Base-by-base conservation (phyloP, 2,113 vertebrate species). In the Odontesthes bonariensis region DNA sequence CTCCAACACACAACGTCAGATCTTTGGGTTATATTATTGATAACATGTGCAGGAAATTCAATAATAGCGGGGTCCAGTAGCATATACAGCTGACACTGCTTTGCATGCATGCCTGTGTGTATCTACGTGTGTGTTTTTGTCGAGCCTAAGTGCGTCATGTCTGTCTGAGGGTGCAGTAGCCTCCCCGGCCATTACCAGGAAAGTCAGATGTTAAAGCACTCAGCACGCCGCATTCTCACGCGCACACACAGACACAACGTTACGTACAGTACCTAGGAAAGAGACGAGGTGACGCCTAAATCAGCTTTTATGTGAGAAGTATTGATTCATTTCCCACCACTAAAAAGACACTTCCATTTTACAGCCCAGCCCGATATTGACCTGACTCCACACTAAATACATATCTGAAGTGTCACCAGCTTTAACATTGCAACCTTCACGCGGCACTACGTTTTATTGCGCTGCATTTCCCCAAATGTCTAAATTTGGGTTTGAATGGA, bases 181-280 rank as follows among this genome's bases (percentile, higher is more conserved):
- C 87, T 88, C 80, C 80, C 85, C 20, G 33, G 79, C 88, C 89
- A 92, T 92, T 92, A 91, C 77, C 72, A 75, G 75, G 73, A 88
- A 79, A 87, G 86, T 90, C 91, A 91, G 89, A 92, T 93, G 93
- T 91, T 91, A 86, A 81, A 82, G 79, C 79, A 87, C 75, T 89
- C 70, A 74, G 55, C 77, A 64, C 23, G 51, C 20, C 2, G 13
- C 62, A 51, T 54, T 72, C 56, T 70, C 71, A 57, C 22, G 8
- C 49, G 52, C 61, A 38, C 42, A 22, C 58, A 58, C 59, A 79
- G 27, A 55, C 65, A 77, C 67, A 62, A 59, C 82, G 83, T 73
- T 68, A 86, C 64, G 13, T 69, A 66, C 83, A 72, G 52, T 73
- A 86, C 82, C 70, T 83, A 82, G 69, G 69, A 89, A 90, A 87